A percentile compares a stretch with the other conserved stretches of the same genome.
Evolutionary conservation across 2,797 vertebrate genomes (phyloP).

Genomic region (Darevskia mixta): DNA sequence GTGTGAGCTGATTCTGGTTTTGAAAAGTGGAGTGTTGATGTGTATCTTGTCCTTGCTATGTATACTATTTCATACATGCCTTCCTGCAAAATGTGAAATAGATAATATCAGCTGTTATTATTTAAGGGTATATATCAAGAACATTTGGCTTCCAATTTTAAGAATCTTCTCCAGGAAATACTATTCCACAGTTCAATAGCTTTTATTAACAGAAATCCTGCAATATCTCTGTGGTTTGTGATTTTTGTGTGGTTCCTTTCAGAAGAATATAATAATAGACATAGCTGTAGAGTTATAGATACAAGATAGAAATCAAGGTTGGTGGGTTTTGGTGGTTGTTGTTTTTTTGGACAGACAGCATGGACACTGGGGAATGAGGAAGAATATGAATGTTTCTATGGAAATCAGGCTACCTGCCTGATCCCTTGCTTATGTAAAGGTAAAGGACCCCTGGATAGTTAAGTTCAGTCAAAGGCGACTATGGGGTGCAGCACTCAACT

Average conservation of each 20-base stretch:
- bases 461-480: no score
- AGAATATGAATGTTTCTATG: not conserved
- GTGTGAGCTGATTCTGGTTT: constrained; percentile 7
- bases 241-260: not conserved
- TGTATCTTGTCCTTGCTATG: constrained; percentile 7
- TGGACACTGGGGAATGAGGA: not conserved
- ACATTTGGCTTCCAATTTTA: not conserved
- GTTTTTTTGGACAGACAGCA: not conserved
- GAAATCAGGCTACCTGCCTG: not conserved
- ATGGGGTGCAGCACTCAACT: no score
- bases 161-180: not conserved
- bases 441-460: no score
- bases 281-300: constrained; percentile 31
- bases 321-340: no score
- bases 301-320: not conserved
- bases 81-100: constrained; percentile 17
- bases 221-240: constrained; percentile 28
- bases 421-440: not conserved
- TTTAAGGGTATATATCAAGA: not conserved
- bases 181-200: constrained; percentile 9
- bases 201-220: constrained; percentile 36
- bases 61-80: constrained; percentile 4
- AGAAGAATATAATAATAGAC: not conserved
- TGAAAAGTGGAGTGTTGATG: constrained; percentile 34
- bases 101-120: not conserved